Base-by-base conservation (phyloP, 2,113 vertebrate species). In the Perognathus longimembris region DNA sequence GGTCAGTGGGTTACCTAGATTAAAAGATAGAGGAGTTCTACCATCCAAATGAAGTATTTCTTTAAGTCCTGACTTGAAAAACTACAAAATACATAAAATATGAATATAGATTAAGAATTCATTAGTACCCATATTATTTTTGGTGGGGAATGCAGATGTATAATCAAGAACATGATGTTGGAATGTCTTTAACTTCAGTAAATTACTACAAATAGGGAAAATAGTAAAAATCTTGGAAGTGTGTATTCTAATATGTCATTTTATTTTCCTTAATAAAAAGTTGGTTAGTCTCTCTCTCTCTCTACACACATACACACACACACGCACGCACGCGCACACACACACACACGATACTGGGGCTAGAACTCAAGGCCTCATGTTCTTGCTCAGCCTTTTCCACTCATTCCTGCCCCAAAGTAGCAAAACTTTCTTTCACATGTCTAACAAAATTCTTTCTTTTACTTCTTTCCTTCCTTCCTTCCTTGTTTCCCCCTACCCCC, bases 21-120 rank as follows among this genome's bases (percentile, higher is more conserved):
- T 12, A 63, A 92, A 63, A 87, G 20, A 54, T 5, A 91, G n/a
- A 40, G 71, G 66, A 88, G 7, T 76, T 7, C 7, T 45, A 45
- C 85, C 17, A 73, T 34, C 42, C 28, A 38, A 85, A 88, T 67
- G 3, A 9, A 75, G 40, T 42, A 30, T 36, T 78, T 73, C 38
- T 91, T 96, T 80, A 36, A 21, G 61, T 61, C 57, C 50, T 82
- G n/a, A 42, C 54, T 81, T 88, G 42, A 77, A 91, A 77, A 91
- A 69, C 28, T 61, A 85, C 2, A 32, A 92, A 78, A 91, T 26
- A 78, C 8, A 90, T 66, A 26, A 76, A 81, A 70, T 70, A 8
- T 63, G 26, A 93, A 85, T 30, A 87, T 61, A 85, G 78, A 38
- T 21, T 40, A 14, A 85, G 32, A 91, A 54, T 6, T 89, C 54